Conservation (phyloP, 2,797 vertebrate species). For the Sparidentex hasta region DNA sequence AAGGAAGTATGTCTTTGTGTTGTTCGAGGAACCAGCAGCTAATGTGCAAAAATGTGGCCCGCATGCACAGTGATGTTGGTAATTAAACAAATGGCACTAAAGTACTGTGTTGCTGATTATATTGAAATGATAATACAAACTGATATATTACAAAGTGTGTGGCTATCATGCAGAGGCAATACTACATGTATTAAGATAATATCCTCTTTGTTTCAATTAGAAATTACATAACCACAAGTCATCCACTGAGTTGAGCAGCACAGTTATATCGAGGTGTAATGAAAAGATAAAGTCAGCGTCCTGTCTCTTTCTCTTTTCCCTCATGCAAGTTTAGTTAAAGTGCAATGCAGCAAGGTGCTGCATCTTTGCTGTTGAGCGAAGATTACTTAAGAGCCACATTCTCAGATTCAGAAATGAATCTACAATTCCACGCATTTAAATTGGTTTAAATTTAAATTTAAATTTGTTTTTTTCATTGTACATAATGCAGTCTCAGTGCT, state of each 20-base stretch:
- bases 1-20: not conserved
- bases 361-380: no score
- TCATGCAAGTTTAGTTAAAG: not conserved
- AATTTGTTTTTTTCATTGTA: no score
- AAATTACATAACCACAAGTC: not conserved
- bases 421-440: no score
- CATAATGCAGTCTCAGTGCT: no score
- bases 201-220: constrained; percentile 31
- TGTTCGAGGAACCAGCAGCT: not conserved
- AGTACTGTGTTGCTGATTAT: constrained; percentile 14
- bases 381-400: constrained; percentile 1
- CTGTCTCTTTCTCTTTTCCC: not conserved
- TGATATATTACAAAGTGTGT: not conserved
- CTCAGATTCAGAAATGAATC: not conserved
- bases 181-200: constrained; percentile 11
- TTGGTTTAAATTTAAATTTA: no score
- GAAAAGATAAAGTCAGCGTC: constrained; percentile 2
- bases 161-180: constrained; percentile 9
- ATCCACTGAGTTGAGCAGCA: not conserved
- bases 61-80: not conserved
- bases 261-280: constrained; percentile 27
- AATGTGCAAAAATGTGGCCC: not conserved
- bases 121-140: constrained; percentile 9
- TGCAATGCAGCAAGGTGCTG: not conserved
- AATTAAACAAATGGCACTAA: constrained; percentile 28